Evolutionary conservation across 2,888 invertebrate genomes (phyloP), one percentile per base, ranked within the genome.

Genomic region (Tiphia femorata): DNA sequence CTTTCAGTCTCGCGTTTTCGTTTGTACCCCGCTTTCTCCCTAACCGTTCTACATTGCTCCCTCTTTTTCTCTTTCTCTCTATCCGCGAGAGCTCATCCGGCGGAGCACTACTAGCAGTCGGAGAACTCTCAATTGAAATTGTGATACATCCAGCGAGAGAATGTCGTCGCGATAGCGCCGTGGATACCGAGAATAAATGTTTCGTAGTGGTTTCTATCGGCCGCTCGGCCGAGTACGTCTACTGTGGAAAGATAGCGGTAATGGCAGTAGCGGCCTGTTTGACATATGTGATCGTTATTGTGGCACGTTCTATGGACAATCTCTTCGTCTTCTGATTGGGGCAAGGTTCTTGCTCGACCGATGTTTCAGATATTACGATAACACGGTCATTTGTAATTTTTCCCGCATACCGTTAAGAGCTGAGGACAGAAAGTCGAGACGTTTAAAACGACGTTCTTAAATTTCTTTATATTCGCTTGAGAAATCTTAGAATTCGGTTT

Each of bases 41-140:
- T 12, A 10, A 17, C 37, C 14, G 37, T 1, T 2, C 16, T 5
- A 5, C 37, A 8, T 8, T 38, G 10, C 10, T 37, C 37, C 10
- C 7, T 37, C 17, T 6, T 10, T 16, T 17, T 16, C 3, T 38
- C n/a, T 17, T 38, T 2, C 20, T 12, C 40, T 40, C 19, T n/a
- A n/a, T n/a, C n/a, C n/a, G n/a, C n/a, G n/a, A n/a, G n/a, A n/a
- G n/a, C n/a, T n/a, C n/a, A n/a, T n/a, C n/a, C n/a, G n/a, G n/a
- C n/a, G n/a, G n/a, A n/a, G n/a, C n/a, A n/a, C n/a, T n/a, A n/a
- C n/a, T n/a, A n/a, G n/a, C 33, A 46, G 23, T 33, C 25, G 57
- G 49, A 52, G 54, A 54, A 46, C 50, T 42, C 29, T 59, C 49
- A 64, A 64, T 68, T 64, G 62, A 62, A 64, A 67, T 64, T 59